These are phyloP conservation scores for Epinephelus awoara DNA, from an alignment of 2,797 vertebrate genomes.

Conservation along the genomic window DNA sequence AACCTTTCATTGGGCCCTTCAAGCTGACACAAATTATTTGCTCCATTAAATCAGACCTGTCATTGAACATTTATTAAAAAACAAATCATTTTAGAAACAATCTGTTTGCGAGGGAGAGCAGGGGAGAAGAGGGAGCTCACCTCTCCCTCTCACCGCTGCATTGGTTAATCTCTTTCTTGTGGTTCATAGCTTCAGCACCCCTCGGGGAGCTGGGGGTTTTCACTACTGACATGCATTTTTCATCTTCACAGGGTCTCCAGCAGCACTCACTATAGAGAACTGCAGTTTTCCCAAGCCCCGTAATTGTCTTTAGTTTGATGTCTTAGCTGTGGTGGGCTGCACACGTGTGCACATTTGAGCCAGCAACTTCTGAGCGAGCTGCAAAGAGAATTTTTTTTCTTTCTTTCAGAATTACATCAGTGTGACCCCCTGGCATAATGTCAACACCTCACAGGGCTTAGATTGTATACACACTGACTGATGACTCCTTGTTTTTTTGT, in stretches of 20 bases:
- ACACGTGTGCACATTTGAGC: constrained; percentile 42
- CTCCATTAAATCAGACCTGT: constrained; percentile 64
- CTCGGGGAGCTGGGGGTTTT: constrained; percentile 74
- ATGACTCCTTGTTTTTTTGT: constrained; percentile 25
- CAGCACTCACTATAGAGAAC: constrained; percentile 71
- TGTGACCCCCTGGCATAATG: constrained; percentile 34
- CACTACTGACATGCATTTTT: constrained; percentile 80
- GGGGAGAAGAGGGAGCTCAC: constrained; percentile 38
- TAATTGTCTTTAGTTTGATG: constrained; percentile 63
- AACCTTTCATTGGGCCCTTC: constrained; percentile 48
- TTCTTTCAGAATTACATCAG: constrained; percentile 24
- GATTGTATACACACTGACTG: constrained; percentile 17
- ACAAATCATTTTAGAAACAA: constrained; percentile 57
- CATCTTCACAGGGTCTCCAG: constrained; percentile 64
- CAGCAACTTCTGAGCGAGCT: constrained; percentile 22
- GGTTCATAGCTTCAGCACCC: constrained; percentile 71
- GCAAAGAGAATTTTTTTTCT: constrained; percentile 24
- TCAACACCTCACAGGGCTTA: constrained; percentile 33
- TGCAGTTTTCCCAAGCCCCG: constrained; percentile 77
- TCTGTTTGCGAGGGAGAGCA: constrained; percentile 25
- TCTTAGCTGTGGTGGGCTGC: constrained; percentile 49
- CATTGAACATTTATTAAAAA: constrained; percentile 66
- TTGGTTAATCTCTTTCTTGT: constrained; percentile 72
- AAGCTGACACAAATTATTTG: constrained; percentile 56
- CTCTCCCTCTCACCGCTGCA: constrained; percentile 54